Evolutionary conservation across 2,113 vertebrate species (phyloP).

Genomic region (Panurus biarmicus): DNA sequence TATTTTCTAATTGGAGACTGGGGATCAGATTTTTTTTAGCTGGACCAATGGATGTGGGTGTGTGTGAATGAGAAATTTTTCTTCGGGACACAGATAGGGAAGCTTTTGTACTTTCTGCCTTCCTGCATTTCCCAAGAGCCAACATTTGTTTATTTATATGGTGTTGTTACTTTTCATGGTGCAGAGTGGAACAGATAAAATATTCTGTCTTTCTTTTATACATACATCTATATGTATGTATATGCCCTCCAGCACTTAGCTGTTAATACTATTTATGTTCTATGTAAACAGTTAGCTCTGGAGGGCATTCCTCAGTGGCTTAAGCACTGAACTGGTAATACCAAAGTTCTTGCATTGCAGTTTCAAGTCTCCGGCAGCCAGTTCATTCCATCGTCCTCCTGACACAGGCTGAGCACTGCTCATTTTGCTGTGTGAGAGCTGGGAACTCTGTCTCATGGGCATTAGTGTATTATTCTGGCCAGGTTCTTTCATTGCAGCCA

Average conservation of each 20-base stretch:
- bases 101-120: constrained; percentile 46
- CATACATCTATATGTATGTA: constrained; percentile 3
- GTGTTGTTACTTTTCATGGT: constrained; percentile 39
- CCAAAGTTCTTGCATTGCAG: neutral
- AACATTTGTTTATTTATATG: constrained; percentile 60
- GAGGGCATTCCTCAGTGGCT: constrained; percentile 32
- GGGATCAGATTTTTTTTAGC: neutral
- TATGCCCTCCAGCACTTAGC: constrained; percentile 13
- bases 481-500: neutral
- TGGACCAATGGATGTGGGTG: neutral
- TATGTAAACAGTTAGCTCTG: constrained; percentile 36
- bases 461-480: neutral
- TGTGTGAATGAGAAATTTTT: constrained; percentile 9
- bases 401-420: neutral
- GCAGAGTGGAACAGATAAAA: constrained; percentile 26
- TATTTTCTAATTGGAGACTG: neutral
- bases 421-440: neutral
- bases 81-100: neutral
- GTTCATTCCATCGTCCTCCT: neutral
- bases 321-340: constrained; percentile 17
- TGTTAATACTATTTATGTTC: constrained; percentile 38
- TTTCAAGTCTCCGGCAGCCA: neutral
- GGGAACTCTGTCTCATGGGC: neutral
- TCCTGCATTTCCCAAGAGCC: constrained; percentile 51
- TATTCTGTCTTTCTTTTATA: constrained; percentile 14